phyloP scores from a whole-genome alignment of 2,888 invertebrate genomes.

The Eudemis profundana region DNA sequence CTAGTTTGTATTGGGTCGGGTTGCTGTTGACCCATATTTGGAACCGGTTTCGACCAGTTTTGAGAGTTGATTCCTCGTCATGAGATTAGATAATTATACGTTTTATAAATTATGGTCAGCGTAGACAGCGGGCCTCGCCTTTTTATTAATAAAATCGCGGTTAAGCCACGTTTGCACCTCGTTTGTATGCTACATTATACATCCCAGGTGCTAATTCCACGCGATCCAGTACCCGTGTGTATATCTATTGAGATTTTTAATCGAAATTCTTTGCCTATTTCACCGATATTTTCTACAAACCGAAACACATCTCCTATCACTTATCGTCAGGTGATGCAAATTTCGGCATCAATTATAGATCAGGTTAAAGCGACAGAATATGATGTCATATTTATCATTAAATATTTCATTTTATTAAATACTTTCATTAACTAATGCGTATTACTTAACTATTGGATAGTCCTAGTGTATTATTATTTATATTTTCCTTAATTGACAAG shows the following conservation, averaged over 20 bases:
- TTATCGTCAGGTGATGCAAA: too few relatives aligned
- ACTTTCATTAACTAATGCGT: too few relatives aligned
- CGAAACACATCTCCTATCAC: too few relatives aligned
- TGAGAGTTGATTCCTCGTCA: constrained; percentile 14
- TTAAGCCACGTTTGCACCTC: neutral
- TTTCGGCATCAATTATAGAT: too few relatives aligned
- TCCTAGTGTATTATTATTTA: too few relatives aligned
- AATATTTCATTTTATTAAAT: too few relatives aligned
- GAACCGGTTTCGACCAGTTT: constrained; percentile 31
- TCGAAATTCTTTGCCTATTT: too few relatives aligned
- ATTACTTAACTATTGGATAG: too few relatives aligned
- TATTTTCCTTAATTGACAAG: too few relatives aligned
- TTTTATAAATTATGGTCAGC: constrained; percentile 14
- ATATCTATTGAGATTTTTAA: neutral
- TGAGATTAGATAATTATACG: constrained; percentile 22
- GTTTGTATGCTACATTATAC: neutral
- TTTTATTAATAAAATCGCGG: neutral
- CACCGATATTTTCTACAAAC: too few relatives aligned
- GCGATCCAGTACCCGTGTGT: neutral
- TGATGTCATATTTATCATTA: too few relatives aligned
- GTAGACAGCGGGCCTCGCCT: neutral
- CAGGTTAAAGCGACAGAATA: too few relatives aligned
- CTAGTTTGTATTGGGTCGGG: constrained; percentile 28
- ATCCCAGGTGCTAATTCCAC: neutral
- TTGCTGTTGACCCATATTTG: constrained; percentile 37